Conservation (phyloP, 2,888 invertebrate species). For the Molanna angustata region DNA sequence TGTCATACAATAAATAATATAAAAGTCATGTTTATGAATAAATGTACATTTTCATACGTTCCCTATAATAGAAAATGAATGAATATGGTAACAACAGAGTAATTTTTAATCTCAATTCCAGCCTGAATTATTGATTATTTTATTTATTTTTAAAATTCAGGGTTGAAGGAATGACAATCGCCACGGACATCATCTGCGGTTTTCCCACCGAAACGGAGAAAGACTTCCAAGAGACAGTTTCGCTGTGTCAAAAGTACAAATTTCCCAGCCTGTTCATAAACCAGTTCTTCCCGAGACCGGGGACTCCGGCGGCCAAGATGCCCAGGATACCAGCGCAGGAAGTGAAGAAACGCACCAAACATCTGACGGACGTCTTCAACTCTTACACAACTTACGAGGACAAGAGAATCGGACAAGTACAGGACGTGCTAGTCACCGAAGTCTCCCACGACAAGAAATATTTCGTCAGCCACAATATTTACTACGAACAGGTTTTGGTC, state of each 20-base stretch:
- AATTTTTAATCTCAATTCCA: too few species aligned
- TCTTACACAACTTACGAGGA: conserved; percentile 84
- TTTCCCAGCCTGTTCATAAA: conserved; percentile 97
- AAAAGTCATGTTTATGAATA: too few species aligned
- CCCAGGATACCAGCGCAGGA: conserved; percentile 77
- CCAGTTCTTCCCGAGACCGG: conserved; percentile 95
- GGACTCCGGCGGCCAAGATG: conserved; percentile 94
- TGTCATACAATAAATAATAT: too few species aligned
- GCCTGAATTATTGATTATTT: too few species aligned
- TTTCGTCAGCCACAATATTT: conserved; percentile 93
- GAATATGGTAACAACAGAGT: too few species aligned
- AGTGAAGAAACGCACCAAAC: conserved; percentile 88
- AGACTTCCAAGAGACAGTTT: conserved; percentile 87
- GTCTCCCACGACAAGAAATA: conserved; percentile 85
- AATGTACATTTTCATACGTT: too few species aligned
- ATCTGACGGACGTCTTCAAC: conserved; percentile 82
- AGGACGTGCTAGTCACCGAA: conserved; percentile 89
- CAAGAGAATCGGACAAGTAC: conserved; percentile 61
- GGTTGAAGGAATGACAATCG: conserved; percentile 88
- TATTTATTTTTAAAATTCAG: conserved; percentile 45
- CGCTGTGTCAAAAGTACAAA: conserved; percentile 77
- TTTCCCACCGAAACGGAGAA: conserved; percentile 93
- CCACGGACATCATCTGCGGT: conserved; percentile 97
- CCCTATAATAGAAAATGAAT: too few species aligned
- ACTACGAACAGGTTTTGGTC: conserved; percentile 88